These are phyloP conservation scores for Dromiciops gliroides DNA, from an alignment of 2,113 vertebrate genomes.

Conservation along the genomic window DNA sequence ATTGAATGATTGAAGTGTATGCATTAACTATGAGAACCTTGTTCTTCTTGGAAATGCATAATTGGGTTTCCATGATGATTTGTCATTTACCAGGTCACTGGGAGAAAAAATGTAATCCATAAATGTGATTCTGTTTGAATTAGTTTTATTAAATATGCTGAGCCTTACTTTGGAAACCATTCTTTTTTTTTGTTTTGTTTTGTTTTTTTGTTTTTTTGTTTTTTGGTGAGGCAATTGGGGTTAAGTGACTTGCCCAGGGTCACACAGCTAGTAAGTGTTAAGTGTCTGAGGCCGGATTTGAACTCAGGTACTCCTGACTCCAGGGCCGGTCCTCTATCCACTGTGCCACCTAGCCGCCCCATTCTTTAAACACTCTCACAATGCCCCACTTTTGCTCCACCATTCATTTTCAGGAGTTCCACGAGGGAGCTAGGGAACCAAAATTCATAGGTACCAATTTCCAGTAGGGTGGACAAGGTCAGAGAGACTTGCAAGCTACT, in stretches of 20 bases:
- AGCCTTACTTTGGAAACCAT: neutral
- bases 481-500: neutral
- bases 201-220: too few species aligned
- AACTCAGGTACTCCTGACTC: too few species aligned
- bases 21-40: neutral
- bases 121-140: neutral
- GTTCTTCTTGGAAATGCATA: neutral
- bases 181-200: too few species aligned
- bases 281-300: too few species aligned
- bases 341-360: too few species aligned
- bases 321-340: too few species aligned
- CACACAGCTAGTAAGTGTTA: too few species aligned
- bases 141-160: neutral
- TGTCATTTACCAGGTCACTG: neutral
- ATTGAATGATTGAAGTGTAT: neutral
- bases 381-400: neutral
- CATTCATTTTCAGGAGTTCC: neutral
- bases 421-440: neutral
- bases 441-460: slow-evolving; percentile 2
- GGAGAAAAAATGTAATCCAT: neutral
- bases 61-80: neutral
- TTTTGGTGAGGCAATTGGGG: too few species aligned
- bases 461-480: neutral
- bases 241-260: too few species aligned
- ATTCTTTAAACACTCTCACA: too few species aligned